A percentile compares a stretch with the other conserved stretches of the same genome.
Conservation (phyloP, 2,888 invertebrate genomes). For the Lycia hirtaria region DNA sequence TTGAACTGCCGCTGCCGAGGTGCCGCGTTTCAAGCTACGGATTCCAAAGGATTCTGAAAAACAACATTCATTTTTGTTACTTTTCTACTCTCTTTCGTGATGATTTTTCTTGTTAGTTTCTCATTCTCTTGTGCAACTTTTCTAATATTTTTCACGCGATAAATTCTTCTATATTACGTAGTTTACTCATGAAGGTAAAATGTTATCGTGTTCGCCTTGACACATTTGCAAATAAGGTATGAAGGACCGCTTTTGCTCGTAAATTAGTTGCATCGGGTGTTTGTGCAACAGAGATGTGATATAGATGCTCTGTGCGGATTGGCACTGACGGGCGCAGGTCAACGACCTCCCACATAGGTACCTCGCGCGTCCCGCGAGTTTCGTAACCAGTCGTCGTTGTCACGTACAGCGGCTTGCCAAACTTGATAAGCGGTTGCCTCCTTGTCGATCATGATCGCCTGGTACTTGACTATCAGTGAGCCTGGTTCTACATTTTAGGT, state of each 20-base stretch:
- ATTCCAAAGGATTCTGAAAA: conserved; percentile 15
- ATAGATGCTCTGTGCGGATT: conserved; percentile 80
- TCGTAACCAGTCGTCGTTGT: conserved; percentile 72
- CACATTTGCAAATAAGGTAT: conserved; percentile 53
- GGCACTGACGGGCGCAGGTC: conserved; percentile 81
- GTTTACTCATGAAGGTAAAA: not conserved
- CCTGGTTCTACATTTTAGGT: too few relatives aligned
- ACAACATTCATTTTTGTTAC: conserved; percentile 8
- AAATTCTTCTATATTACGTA: not conserved
- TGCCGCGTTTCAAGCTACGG: not conserved
- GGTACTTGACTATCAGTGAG: conserved; percentile 46
- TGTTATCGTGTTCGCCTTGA: conserved; percentile 53
- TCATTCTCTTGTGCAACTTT: not conserved
- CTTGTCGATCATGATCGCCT: conserved; percentile 62
- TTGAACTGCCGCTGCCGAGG: conserved; percentile 33
- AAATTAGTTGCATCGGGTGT: conserved; percentile 57
- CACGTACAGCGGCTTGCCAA: conserved; percentile 70
- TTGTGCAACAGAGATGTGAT: conserved; percentile 78
- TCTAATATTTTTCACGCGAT: not conserved
- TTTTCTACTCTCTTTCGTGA: conserved; percentile 7
- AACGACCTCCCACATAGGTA: conserved; percentile 67
- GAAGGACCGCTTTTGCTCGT: conserved; percentile 54
- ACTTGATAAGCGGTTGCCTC: conserved; percentile 59
- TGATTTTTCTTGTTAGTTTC: conserved; percentile 24
- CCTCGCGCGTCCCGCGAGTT: conserved; percentile 60